A percentile compares a stretch with the other conserved stretches of the same genome.
Evolutionary conservation across 2,797 vertebrate species (phyloP).

Genomic region (Myripristis jacobus): DNA sequence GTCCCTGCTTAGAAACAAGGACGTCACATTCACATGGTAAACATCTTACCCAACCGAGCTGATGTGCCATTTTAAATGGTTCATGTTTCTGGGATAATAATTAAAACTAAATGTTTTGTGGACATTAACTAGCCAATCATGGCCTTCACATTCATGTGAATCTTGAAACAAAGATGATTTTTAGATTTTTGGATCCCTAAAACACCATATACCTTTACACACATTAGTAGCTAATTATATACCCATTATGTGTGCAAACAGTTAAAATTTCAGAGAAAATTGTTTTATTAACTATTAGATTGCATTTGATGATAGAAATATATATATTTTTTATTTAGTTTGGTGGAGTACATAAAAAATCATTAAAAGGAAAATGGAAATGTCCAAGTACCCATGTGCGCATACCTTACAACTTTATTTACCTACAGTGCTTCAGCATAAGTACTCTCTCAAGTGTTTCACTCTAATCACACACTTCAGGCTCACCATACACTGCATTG

Average conservation of each 20-base stretch:
- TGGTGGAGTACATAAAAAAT: background rate
- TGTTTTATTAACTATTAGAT: background rate
- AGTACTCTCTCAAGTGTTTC: no score
- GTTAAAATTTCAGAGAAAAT: background rate
- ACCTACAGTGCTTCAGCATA: no score
- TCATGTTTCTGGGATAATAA: no score
- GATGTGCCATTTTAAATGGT: no score
- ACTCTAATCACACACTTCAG: no score
- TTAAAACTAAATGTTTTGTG: slow-evolving; percentile 9
- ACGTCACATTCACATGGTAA: no score
- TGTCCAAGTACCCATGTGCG: no score
- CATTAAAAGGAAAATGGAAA: slow-evolving; percentile 9
- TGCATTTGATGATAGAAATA: background rate
- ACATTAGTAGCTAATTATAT: slow-evolving; percentile 15
- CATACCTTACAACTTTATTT: no score
- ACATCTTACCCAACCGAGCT: no score
- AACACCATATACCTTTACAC: slow-evolving; percentile 1
- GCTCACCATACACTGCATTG: no score
- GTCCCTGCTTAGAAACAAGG: no score
- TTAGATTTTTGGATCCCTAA: slow-evolving; percentile 1
- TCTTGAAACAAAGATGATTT: background rate
- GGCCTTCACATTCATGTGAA: background rate
- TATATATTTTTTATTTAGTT: background rate
- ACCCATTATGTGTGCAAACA: background rate
- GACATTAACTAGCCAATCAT: background rate